Evolutionary conservation across 64 coral and sea anemone species (phyloP).

Genomic region (Actinia equina): DNA sequence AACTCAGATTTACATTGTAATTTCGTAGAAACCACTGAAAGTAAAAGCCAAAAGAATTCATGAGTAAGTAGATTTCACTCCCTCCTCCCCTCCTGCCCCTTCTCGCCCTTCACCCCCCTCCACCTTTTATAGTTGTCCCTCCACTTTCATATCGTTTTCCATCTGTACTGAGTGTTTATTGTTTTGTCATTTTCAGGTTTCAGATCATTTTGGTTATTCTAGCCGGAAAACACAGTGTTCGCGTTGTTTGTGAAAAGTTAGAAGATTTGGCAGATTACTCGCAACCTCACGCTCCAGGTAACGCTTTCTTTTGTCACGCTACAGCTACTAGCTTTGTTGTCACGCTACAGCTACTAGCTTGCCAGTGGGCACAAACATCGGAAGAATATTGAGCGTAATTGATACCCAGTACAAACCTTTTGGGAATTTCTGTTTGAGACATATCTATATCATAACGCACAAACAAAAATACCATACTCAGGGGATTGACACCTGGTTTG

Average conservation of each 20-base stretch:
- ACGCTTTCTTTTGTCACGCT: not conserved
- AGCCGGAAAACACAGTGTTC: conserved; percentile 35
- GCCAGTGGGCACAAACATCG: no score
- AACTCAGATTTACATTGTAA: no score
- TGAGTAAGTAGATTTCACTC: no score
- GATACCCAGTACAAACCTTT: no score
- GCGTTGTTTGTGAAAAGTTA: conserved; percentile 66
- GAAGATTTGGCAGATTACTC: conserved; percentile 75
- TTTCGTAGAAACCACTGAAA: conserved; percentile 64
- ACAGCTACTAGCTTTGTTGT: not conserved
- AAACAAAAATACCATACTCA: no score
- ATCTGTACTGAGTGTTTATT: not conserved
- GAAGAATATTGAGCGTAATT: no score
- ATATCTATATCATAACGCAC: no score
- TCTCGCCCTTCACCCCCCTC: no score
- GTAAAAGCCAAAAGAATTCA: conserved; percentile 73
- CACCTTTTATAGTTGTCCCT: not conserved
- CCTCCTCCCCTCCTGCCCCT: no score
- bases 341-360: not conserved
- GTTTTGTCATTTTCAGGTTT: conserved; percentile 34
- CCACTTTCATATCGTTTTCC: no score
- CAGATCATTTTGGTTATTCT: conserved; percentile 68
- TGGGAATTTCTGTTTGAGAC: no score
- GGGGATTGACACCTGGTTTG: no score
- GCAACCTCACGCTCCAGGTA: conserved; percentile 79